These are phyloP conservation scores for Periophthalmus magnuspinnatus DNA, from an alignment of 2,797 vertebrate species.

Conservation along the genomic window DNA sequence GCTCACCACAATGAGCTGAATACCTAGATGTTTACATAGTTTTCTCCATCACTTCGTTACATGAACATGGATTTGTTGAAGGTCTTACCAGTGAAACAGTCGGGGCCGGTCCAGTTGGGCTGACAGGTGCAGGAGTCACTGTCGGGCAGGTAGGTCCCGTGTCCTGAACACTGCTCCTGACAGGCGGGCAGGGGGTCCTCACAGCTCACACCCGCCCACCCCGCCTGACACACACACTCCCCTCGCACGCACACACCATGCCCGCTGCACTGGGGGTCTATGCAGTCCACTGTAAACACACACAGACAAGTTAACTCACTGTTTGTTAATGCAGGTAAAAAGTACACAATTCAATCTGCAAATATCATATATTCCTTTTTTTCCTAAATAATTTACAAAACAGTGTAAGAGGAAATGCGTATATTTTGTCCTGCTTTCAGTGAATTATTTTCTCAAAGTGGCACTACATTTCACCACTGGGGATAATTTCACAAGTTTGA, in stretches of 20 bases:
- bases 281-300: conserved; percentile 83
- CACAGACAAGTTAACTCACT: neutral
- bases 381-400: neutral
- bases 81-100: conserved; percentile 89
- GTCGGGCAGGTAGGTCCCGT: conserved; percentile 88
- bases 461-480: neutral
- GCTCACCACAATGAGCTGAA: too few species aligned
- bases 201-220: conserved; percentile 90
- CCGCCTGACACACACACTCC: conserved; percentile 89
- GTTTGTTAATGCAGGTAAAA: too few species aligned
- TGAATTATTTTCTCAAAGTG: neutral
- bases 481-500: neutral
- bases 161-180: conserved; percentile 93
- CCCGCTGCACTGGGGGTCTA: conserved; percentile 87
- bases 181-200: conserved; percentile 87
- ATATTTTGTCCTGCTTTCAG: neutral
- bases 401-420: neutral
- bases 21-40: conserved; percentile 3
- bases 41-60: neutral
- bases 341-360: too few species aligned
- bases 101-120: conserved; percentile 90
- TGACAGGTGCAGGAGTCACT: conserved; percentile 89
- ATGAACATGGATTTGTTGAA: conserved; percentile 31
- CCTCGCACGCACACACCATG: conserved; percentile 92
- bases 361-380: too few species aligned